Base-by-base conservation (phyloP, 2,113 vertebrate genomes). In the Rissa tridactyla region DNA sequence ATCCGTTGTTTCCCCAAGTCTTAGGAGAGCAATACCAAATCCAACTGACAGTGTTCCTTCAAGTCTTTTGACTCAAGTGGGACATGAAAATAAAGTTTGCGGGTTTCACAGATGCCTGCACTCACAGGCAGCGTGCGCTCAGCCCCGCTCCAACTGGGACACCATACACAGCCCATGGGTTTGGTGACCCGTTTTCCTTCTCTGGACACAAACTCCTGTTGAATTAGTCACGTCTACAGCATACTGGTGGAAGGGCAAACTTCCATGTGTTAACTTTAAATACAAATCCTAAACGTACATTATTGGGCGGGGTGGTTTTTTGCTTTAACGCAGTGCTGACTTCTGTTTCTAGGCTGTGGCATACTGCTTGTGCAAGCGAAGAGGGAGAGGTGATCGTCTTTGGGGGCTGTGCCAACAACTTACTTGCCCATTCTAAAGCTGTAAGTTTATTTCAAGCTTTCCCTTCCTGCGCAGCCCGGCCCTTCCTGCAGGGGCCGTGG, bases 371-470 rank as follows among this genome's bases (percentile, higher is more conserved):
- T 90, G 97, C 98, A 2, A 99, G 99, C 29, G 98, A 98, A 20
- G 99, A 99, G 88, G 99, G 99, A 34, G 99, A 99, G 97, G 99
- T 99, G 54, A 99, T 99, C 86, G 98, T 99, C 89, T 99, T 99
- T 11, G 99, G 99, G 73, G 99, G 99, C n/a, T 99, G 99, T 81
- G 99, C 99, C 96, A 99, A 99, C 98, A 99, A 99, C 95, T 96
- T 99, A 8, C 98, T 99, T 44, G 99, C 99, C 80, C 98, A 99
- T 42, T 98, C 99, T 10, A 98, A 98, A 98, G 99, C 99, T 54
- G 99, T 99, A 97, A 99, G 99, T 98, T 80, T 36, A 27, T 26
- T 58, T n/a, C 2, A 22, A 75, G 55, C 55, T 81, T 38, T 16
- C 11, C 84, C 11, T 77, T 79, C 65, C 82, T 11, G 0, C 3